These are phyloP conservation scores for Enteromius paludinosus DNA, from an alignment of 2,797 vertebrate genomes.

Conservation along the genomic window DNA sequence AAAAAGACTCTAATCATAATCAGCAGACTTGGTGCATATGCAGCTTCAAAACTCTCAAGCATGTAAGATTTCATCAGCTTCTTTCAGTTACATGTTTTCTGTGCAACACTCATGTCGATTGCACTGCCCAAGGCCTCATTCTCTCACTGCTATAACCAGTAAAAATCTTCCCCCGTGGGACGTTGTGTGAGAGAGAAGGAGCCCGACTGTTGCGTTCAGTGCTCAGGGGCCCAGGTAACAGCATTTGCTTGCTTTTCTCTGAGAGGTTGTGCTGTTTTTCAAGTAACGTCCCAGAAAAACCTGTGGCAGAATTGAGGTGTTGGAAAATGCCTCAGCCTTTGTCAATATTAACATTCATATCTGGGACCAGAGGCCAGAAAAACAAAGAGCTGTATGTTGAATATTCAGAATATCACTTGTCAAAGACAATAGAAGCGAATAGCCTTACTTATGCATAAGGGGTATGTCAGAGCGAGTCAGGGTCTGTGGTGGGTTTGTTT, in stretches of 20 bases:
- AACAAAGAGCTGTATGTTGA: constrained; percentile 37
- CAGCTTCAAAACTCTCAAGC: constrained; percentile 42
- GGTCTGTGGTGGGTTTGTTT: constrained; percentile 18
- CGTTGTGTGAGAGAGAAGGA: not conserved
- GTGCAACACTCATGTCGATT: constrained; percentile 50
- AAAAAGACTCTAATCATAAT: constrained; percentile 62
- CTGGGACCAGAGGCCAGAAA: constrained; percentile 29
- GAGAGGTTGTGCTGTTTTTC: constrained; percentile 19
- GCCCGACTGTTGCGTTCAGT: not conserved
- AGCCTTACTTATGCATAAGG: constrained; percentile 28
- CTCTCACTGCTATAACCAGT: constrained; percentile 38
- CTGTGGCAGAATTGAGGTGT: constrained; percentile 41
- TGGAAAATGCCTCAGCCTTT: constrained; percentile 33
- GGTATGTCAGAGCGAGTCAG: constrained; percentile 1
- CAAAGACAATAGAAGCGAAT: constrained; percentile 40
- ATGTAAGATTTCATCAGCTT: constrained; percentile 47
- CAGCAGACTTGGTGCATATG: constrained; percentile 50
- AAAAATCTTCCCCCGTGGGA: constrained; percentile 41
- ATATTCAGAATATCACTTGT: constrained; percentile 49
- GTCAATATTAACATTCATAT: constrained; percentile 43
- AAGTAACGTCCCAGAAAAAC: constrained; percentile 27
- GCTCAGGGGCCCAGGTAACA: constrained; percentile 44
- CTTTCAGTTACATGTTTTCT: constrained; percentile 37
- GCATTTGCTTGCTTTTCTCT: constrained; percentile 16
- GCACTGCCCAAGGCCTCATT: constrained; percentile 43